Conservation (phyloP, 2,888 invertebrate genomes). For the Theretra japonica region DNA sequence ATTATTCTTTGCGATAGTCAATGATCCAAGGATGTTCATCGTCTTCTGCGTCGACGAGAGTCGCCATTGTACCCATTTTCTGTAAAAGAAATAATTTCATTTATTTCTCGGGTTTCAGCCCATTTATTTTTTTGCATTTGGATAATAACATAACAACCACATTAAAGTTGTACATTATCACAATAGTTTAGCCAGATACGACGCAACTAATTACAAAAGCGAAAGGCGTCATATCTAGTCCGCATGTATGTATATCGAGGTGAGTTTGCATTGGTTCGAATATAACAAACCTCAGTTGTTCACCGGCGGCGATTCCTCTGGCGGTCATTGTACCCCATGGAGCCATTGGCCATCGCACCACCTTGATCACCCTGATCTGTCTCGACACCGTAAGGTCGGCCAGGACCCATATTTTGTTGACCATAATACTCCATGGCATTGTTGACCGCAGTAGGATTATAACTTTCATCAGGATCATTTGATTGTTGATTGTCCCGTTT, state of each 20-base stretch:
- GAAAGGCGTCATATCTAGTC: slow-evolving; percentile 45
- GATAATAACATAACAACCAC: slow-evolving; percentile 44
- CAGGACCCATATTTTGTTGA: slow-evolving; percentile 70
- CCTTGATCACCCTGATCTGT: slow-evolving; percentile 60
- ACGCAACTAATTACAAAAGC: slow-evolving; percentile 25
- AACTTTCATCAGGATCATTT: slow-evolving; percentile 53
- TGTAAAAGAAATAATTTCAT: slow-evolving; percentile 61
- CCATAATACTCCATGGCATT: slow-evolving; percentile 63
- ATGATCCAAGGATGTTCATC: slow-evolving; percentile 53
- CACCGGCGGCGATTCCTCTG: slow-evolving; percentile 82
- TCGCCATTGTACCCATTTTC: slow-evolving; percentile 81
- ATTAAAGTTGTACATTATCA: slow-evolving; percentile 39
- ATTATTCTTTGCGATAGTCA: slow-evolving; percentile 20
- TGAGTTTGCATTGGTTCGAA: slow-evolving; percentile 80
- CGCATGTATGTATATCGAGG: slow-evolving; percentile 39
- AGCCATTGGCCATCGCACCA: slow-evolving; percentile 74
- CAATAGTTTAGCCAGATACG: slow-evolving; percentile 12
- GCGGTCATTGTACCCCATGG: slow-evolving; percentile 83
- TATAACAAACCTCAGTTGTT: slow-evolving; percentile 81
- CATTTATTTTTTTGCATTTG: slow-evolving; percentile 8
- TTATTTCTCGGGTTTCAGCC: neutral
- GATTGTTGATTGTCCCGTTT: slow-evolving; percentile 50
- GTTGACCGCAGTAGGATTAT: slow-evolving; percentile 52
- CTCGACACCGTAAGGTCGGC: slow-evolving; percentile 62
- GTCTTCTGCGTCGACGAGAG: slow-evolving; percentile 78